phyloP scores from a whole-genome alignment of 2,113 vertebrate species.

The Nyctibius bracteatus region DNA sequence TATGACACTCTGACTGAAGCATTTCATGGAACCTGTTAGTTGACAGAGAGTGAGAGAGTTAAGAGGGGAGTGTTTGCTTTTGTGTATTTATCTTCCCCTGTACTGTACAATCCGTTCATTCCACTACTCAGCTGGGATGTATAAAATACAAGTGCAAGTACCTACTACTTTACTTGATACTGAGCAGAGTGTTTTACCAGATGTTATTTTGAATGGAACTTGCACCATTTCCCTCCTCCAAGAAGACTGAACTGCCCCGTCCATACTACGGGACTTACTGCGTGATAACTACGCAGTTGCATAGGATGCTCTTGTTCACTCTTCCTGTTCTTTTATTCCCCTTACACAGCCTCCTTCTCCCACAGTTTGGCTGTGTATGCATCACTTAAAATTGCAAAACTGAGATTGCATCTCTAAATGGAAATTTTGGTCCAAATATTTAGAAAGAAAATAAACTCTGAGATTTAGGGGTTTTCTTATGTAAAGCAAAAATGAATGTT shows the following conservation, averaged over 20 bases:
- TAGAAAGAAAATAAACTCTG: not conserved
- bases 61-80: conserved; percentile 5
- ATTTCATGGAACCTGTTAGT: not conserved
- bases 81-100: not conserved
- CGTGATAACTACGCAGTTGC: not conserved
- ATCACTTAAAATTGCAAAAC: not conserved
- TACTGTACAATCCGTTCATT: not conserved
- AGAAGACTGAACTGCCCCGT: not conserved
- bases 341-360: not conserved
- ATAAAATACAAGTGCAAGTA: not conserved
- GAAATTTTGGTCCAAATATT: not conserved
- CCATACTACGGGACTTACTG: no score
- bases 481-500: not conserved
- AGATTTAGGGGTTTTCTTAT: not conserved
- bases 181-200: not conserved
- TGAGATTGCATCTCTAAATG: not conserved
- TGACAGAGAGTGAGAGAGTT: not conserved
- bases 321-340: not conserved
- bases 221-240: not conserved
- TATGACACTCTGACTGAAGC: not conserved
- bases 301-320: not conserved
- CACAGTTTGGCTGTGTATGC: not conserved
- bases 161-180: not conserved
- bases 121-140: not conserved
- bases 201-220: not conserved